Conservation (phyloP, 2,113 vertebrate genomes). For the Menidia beryllina region DNA sequence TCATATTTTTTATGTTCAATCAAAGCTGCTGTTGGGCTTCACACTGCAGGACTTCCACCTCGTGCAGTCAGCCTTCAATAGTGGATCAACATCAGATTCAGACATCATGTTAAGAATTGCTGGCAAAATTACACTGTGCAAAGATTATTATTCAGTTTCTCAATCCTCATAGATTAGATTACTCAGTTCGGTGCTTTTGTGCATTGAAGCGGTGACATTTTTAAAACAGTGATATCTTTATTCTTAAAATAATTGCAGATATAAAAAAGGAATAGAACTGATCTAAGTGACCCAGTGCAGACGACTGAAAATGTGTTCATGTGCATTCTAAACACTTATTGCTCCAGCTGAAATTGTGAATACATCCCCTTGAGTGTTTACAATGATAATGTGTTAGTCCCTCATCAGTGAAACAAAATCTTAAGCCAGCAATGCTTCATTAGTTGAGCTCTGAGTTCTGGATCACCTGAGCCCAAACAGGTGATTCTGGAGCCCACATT, state of each 20-base stretch:
- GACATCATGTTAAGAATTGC: neutral
- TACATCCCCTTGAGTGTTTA: neutral
- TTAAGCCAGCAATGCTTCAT: neutral
- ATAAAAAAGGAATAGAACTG: too few relatives aligned
- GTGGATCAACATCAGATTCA: neutral
- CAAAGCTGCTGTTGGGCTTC: slow-evolving; percentile 5
- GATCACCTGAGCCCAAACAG: too few relatives aligned
- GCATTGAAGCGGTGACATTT: slow-evolving; percentile 16
- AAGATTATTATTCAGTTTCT: neutral
- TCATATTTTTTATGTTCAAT: neutral
- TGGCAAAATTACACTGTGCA: neutral
- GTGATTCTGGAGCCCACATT: neutral
- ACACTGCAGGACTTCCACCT: neutral
- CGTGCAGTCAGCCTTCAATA: slow-evolving; percentile 7
- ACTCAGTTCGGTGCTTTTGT: slow-evolving; percentile 11
- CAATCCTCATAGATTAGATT: neutral
- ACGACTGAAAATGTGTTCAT: too few relatives aligned
- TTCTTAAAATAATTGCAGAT: neutral
- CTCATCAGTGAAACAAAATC: neutral
- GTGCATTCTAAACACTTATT: too few relatives aligned
- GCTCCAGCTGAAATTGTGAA: neutral
- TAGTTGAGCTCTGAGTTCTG: neutral
- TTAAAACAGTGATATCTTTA: neutral
- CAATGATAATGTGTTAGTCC: too few relatives aligned
- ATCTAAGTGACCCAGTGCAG: too few relatives aligned